Evolutionary conservation across 2,888 invertebrate genomes (phyloP).

Genomic region (Cactoblastis cactorum): DNA sequence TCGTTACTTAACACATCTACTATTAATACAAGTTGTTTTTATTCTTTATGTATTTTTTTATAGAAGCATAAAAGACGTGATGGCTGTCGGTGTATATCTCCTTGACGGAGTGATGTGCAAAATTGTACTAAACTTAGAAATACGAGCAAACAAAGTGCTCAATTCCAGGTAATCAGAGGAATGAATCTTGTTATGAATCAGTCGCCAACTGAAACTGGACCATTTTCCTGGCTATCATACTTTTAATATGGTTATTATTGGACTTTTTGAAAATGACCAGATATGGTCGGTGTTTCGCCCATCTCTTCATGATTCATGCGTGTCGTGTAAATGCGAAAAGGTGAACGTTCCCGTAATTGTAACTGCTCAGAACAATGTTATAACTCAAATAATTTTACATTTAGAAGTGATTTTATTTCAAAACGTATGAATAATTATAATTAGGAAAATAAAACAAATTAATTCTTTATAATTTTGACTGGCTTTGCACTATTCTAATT

Average conservation of each 20-base stretch:
- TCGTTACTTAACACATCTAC: too few species aligned
- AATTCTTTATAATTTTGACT: background rate
- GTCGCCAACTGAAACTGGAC: too few species aligned
- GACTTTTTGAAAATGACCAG: too few species aligned
- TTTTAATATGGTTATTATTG: too few species aligned
- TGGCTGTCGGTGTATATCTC: background rate
- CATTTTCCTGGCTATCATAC: too few species aligned
- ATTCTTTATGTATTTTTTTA: background rate
- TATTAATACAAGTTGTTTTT: too few species aligned
- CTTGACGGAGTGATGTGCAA: background rate
- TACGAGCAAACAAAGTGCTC: background rate
- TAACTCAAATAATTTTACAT: background rate
- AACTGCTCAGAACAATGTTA: background rate
- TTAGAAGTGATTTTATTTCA: too few species aligned
- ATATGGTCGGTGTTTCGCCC: too few species aligned
- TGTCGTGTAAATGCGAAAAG: slow-evolving; percentile 1
- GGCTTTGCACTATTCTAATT: too few species aligned
- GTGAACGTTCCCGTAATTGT: slow-evolving; percentile 12
- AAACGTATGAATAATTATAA: too few species aligned
- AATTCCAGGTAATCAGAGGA: background rate
- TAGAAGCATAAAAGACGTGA: background rate
- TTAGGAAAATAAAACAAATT: background rate
- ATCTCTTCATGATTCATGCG: background rate
- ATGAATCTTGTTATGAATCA: slow-evolving; percentile 4
- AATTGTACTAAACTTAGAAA: background rate